Evolutionary conservation across 2,113 vertebrate species (phyloP).

Genomic region (Neotoma lepida): DNA sequence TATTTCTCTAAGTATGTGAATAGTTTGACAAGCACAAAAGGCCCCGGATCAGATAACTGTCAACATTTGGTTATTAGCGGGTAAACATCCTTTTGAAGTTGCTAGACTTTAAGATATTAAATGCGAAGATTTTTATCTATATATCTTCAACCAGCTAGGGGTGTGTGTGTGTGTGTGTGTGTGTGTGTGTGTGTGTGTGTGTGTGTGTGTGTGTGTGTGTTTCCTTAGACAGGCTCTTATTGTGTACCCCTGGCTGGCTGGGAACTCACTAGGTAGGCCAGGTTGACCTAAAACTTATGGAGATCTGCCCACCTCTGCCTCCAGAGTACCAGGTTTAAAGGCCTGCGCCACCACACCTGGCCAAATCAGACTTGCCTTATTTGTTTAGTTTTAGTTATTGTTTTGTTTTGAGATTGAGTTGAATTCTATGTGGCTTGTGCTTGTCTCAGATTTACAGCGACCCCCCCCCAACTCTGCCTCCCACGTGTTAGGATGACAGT

Average conservation of each 20-base stretch:
- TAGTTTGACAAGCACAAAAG: not conserved
- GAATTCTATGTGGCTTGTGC: not conserved
- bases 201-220: not conserved
- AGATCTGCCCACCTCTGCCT: not conserved
- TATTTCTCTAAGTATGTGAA: not conserved
- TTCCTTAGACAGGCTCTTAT: not conserved
- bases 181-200: not conserved
- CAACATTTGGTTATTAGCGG: not conserved
- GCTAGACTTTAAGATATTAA: not conserved
- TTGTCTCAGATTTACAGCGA: not conserved
- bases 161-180: not conserved
- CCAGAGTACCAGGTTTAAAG: not conserved
- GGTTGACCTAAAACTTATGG: not conserved
- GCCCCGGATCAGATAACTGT: not conserved
- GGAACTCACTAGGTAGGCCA: not conserved
- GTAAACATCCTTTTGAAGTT: not conserved
- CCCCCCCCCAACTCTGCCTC: not conserved
- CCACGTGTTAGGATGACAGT: not conserved
- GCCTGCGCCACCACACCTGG: not conserved
- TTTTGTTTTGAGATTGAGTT: not conserved
- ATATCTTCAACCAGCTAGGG: not conserved
- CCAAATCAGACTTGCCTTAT: not conserved
- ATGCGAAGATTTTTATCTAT: not conserved
- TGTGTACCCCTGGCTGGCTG: not conserved
- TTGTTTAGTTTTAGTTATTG: not conserved